A percentile compares a stretch with the other conserved stretches of the same genome.
These are phyloP conservation scores for Schizothorax lantsangensis DNA, from an alignment of 2,797 vertebrate species.

Conservation along the genomic window DNA sequence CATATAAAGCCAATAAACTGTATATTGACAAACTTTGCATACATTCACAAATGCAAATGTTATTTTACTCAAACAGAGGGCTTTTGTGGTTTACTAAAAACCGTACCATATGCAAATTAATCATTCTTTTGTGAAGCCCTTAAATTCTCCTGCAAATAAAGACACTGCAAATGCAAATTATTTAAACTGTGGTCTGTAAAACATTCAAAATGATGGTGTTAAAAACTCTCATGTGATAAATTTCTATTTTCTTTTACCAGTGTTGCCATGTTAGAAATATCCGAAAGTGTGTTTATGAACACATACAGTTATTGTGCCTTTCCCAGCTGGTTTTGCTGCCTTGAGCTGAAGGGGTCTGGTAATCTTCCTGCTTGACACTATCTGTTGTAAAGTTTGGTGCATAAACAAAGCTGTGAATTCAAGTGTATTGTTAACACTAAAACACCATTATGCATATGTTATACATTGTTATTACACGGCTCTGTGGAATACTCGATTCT, in stretches of 20 bases:
- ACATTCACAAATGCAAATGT: neutral
- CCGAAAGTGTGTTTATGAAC: neutral
- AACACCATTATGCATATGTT: neutral
- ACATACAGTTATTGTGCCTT: conserved; percentile 86
- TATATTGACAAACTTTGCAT: neutral
- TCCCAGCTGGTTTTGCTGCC: conserved; percentile 90
- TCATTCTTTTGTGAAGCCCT: neutral
- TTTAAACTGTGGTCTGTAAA: conserved; percentile 31
- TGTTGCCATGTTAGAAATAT: neutral
- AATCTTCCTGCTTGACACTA: conserved; percentile 86
- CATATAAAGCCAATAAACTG: neutral
- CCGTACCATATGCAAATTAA: neutral
- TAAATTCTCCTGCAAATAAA: conserved; percentile 13
- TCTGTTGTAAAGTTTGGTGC: conserved; percentile 64
- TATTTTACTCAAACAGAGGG: neutral
- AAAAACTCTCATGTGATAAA: neutral
- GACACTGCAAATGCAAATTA: conserved; percentile 42
- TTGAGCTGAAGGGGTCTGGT: conserved; percentile 89
- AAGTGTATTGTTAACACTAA: neutral
- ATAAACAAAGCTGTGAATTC: neutral
- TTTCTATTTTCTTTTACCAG: conserved; percentile 2
- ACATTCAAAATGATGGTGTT: neutral
- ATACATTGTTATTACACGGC: neutral
- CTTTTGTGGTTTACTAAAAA: neutral
- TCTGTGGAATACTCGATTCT: neutral